Evolutionary conservation across 2,888 invertebrate species (phyloP).

Genomic region (Operophtera brumata): DNA sequence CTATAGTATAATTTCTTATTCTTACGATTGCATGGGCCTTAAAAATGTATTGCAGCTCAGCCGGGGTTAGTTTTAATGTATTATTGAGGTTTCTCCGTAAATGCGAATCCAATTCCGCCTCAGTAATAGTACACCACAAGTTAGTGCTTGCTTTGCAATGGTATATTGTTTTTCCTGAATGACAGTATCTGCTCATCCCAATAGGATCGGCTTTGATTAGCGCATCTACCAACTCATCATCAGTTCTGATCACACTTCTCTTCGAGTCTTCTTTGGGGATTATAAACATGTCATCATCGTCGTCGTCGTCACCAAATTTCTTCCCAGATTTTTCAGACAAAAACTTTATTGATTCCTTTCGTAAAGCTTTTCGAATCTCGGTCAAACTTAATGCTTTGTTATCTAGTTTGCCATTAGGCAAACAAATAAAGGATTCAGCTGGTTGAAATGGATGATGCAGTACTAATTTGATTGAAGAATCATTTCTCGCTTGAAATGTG

Average conservation of each 20-base stretch:
- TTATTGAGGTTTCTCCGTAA: neutral
- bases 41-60: neutral
- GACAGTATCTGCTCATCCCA: conserved; percentile 4
- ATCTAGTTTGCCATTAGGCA: conserved; percentile 5
- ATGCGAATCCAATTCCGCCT: neutral
- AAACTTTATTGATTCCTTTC: conserved; percentile 6
- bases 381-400: neutral
- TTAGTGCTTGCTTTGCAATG: conserved; percentile 10
- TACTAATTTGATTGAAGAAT: neutral
- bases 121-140: conserved; percentile 2
- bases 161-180: too few species aligned
- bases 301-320: conserved; percentile 5
- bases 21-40: neutral
- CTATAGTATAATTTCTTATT: neutral
- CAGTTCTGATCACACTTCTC: too few species aligned
- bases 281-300: neutral
- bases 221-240: neutral
- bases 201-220: conserved; percentile 1
- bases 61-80: neutral
- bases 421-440: conserved; percentile 2
- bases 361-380: conserved; percentile 5
- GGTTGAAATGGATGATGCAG: conserved; percentile 7
- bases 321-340: conserved; percentile 7
- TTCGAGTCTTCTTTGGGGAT: too few species aligned
- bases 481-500: conserved; percentile 8